Evolutionary conservation across 1,140 invertebrate species (phyloP).

Genomic region (Brachionus angularis): DNA sequence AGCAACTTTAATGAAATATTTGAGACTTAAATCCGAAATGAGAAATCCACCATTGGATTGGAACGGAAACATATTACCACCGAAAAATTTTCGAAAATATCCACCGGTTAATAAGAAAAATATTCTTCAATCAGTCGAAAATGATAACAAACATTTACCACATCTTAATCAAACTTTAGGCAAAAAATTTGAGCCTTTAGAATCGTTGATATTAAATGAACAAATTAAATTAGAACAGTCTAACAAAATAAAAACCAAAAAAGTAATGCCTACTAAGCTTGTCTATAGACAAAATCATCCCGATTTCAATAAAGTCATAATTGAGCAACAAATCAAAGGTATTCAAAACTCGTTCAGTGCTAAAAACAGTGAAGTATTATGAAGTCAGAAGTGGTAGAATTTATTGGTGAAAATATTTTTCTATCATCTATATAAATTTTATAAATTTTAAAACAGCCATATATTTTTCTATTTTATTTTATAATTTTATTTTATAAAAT

Average conservation of each 20-base stretch:
- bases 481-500: too few species aligned
- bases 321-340: not conserved
- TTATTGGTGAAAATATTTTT: too few species aligned
- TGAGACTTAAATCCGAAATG: conserved; percentile 50
- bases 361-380: too few species aligned
- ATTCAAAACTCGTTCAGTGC: too few species aligned
- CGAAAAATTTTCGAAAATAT: conserved; percentile 55
- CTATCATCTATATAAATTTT: too few species aligned
- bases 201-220: conserved; percentile 1
- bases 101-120: conserved; percentile 44
- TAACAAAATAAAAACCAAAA: conserved; percentile 11
- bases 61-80: conserved; percentile 54
- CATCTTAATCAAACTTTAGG: not conserved
- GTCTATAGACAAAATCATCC: not conserved
- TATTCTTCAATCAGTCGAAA: not conserved
- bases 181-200: not conserved
- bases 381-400: too few species aligned
- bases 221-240: conserved; percentile 30
- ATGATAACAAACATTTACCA: not conserved
- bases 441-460: too few species aligned
- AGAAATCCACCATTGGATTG: conserved; percentile 56
- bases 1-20: conserved; percentile 49
- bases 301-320: not conserved
- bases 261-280: not conserved
- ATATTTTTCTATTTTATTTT: too few species aligned